phyloP scores from a whole-genome alignment of 2,888 invertebrate species.

The Thumatha senex region DNA sequence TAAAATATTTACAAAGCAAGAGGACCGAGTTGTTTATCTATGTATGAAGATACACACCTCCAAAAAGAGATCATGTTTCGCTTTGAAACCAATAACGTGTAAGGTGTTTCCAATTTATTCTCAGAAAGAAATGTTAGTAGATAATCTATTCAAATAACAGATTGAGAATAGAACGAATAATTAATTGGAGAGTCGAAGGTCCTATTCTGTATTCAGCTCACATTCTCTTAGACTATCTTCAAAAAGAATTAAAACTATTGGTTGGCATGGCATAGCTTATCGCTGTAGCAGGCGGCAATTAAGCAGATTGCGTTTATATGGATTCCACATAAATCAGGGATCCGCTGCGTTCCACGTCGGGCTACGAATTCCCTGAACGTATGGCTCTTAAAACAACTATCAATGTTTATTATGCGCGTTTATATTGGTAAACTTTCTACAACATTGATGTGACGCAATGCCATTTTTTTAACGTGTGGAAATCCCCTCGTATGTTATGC shows the following conservation, averaged over 20 bases:
- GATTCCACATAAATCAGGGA: conserved; percentile 79
- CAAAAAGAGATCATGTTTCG: too few species aligned
- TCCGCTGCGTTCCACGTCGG: conserved; percentile 58
- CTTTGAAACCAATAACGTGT: too few species aligned
- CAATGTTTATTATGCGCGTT: neutral
- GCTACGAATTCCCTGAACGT: conserved; percentile 55
- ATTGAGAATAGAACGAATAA: neutral
- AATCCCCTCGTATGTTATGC: too few species aligned
- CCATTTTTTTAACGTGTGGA: too few species aligned
- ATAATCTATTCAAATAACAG: neutral
- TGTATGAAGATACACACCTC: too few species aligned
- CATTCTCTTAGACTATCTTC: conserved; percentile 11
- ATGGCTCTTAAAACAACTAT: conserved; percentile 44
- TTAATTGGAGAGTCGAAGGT: neutral
- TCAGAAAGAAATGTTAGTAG: too few species aligned
- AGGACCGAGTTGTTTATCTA: too few species aligned
- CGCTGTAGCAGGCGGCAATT: conserved; percentile 63
- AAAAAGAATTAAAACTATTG: conserved; percentile 40
- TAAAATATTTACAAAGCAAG: too few species aligned
- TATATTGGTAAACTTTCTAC: too few species aligned
- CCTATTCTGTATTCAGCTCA: conserved; percentile 1
- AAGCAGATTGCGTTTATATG: conserved; percentile 81
- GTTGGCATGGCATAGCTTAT: conserved; percentile 47
- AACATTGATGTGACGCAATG: too few species aligned
- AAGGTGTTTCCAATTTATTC: too few species aligned